Percentiles rank a stretch among this genome's conserved stretches.
Conservation (phyloP, 1,140 invertebrate genomes). For the Orchestia grillus region DNA sequence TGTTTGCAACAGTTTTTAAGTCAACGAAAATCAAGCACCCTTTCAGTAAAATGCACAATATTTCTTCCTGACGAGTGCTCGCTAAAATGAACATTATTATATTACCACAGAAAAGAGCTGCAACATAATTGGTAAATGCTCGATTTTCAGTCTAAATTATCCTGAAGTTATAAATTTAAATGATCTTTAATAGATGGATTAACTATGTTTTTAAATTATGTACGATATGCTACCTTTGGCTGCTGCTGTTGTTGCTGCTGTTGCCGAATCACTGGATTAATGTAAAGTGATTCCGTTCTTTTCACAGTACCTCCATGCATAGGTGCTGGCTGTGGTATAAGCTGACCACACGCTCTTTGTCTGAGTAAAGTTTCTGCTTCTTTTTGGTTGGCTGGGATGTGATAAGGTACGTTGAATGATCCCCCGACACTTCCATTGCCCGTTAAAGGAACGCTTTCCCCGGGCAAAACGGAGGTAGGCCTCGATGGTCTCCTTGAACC, state of each 20-base stretch:
- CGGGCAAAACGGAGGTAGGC: constrained; percentile 59
- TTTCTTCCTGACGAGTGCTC: no score
- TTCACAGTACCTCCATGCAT: constrained; percentile 78
- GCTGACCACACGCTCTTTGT: constrained; percentile 85
- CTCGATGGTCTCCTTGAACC: constrained; percentile 63
- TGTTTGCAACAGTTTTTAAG: no score
- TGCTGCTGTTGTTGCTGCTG: constrained; percentile 58
- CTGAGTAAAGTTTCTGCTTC: constrained; percentile 76
- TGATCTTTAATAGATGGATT: no score
- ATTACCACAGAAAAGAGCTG: no score
- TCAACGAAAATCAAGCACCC: no score
- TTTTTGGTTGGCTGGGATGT: constrained; percentile 80
- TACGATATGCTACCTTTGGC: neutral
- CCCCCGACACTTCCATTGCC: constrained; percentile 66
- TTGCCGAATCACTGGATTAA: constrained; percentile 69
- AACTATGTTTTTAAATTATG: neutral
- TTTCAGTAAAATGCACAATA: no score
- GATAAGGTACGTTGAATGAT: constrained; percentile 64
- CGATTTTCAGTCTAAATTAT: no score
- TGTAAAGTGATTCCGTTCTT: constrained; percentile 83
- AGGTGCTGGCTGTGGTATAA: constrained; percentile 84
- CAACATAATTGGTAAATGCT: no score
- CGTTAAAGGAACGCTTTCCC: constrained; percentile 64
- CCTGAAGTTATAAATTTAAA: no score
- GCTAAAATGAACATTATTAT: no score